Conservation (phyloP, 2,888 invertebrate genomes). For the Dasysyrphus albostriatus region DNA sequence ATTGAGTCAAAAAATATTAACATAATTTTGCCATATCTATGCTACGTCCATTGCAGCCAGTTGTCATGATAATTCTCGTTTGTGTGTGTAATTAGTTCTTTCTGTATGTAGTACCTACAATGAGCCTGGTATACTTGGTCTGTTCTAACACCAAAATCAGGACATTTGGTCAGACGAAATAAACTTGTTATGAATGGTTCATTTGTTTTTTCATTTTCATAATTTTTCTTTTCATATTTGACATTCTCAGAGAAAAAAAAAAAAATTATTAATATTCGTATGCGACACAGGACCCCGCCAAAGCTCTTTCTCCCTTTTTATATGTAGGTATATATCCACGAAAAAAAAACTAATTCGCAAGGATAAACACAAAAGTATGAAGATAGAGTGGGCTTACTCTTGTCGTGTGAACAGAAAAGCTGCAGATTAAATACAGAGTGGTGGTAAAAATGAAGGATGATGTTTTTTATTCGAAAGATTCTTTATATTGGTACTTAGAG, state of each 20-base stretch:
- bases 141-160: constrained; percentile 38
- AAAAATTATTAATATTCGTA: constrained; percentile 64
- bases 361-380: constrained; percentile 66
- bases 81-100: constrained; percentile 59
- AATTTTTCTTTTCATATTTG: constrained; percentile 16
- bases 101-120: neutral
- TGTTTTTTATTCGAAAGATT: too few relatives aligned
- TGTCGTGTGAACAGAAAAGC: constrained; percentile 29
- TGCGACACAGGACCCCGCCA: constrained; percentile 4
- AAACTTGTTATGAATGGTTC: constrained; percentile 53
- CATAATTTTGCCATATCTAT: constrained; percentile 73
- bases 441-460: neutral
- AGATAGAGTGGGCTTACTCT: constrained; percentile 54
- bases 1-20: constrained; percentile 55
- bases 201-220: constrained; percentile 36
- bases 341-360: constrained; percentile 59
- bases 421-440: constrained; percentile 51
- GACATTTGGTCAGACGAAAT: constrained; percentile 58
- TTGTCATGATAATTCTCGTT: constrained; percentile 17
- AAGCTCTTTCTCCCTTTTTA: neutral
- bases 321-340: neutral
- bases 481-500: too few relatives aligned
- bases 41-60: constrained; percentile 41
- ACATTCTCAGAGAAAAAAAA: neutral
- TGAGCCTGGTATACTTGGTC: constrained; percentile 3